Evolutionary conservation across 2,888 invertebrate species (phyloP), one percentile per base, ranked within the genome.

Genomic region (Tinea pellionella): DNA sequence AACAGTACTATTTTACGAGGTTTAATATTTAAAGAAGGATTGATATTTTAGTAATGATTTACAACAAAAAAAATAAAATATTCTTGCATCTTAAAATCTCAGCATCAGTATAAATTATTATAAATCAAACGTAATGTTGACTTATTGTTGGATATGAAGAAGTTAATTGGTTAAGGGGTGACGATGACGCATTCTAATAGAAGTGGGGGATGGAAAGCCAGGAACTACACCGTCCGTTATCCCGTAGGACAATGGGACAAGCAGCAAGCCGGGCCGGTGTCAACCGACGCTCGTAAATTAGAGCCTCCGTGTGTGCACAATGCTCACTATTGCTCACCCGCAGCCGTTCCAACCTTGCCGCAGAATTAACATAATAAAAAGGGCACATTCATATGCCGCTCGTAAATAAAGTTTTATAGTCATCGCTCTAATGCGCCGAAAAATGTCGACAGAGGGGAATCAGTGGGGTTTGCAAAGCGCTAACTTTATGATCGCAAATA

Each of bases 321-420:
- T 72, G 68, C 69, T 66, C 67, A 65, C 69, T 72, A 72, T 73
- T 72, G 68, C 69, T 66, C 67, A 65, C 69, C 67, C 60, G 61
- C 62, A 60, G 58, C 65, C 68, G 61, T 51, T 59, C 60, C 41
- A 62, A 62, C 60, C 43, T 60, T 57, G 68, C 74, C 76, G 67
- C 74, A 68, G 73, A 77, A 83, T 84, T 84, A 80, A 78, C 84
- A 83, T 84, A 81, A 84, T 80, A 84, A 84, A 82, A 81, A 80
- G 77, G 77, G 77, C 71, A 69, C 80, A 77, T 80, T 81, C 80
- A 79, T 78, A 78, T 71, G 70, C 65, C 66, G 74, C 66, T 73
- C 78, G 76, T 83, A 82, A 84, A 84, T 84, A 83, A 77, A 76
- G 73, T 81, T 84, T 84, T 82, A 83, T 81, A 73, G 78, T 70